Base-by-base conservation (phyloP, 2,888 invertebrate genomes). In the Lasiommata megera region DNA sequence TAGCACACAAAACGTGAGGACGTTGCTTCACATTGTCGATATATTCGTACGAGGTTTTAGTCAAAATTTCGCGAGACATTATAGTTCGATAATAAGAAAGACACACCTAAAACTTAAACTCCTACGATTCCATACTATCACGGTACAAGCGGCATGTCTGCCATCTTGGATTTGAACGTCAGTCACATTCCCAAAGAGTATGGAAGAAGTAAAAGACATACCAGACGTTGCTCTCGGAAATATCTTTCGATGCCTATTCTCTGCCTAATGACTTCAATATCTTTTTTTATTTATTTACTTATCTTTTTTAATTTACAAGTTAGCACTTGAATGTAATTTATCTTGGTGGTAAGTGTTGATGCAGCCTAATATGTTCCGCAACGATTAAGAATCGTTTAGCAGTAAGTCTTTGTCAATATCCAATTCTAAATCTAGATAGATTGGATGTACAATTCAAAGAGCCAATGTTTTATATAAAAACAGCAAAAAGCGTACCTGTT, bases 101-200 rank as follows among this genome's bases (percentile, higher is more conserved):
- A 94, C 94, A 94, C 94, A 94, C 94, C 94, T 94, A 94, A 92
- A 93, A 93, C 92, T 92, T 92, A 86, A 91, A 93, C 92, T 93
- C 92, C 92, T 92, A 92, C 93, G 92, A 92, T 92, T 92, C 92
- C 92, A 88, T 92, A 92, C 93, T 93, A 93, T 93, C 93, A 93
- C 92, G 92, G 92, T 87, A 90, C 91, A 89, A 92, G 92, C 91
- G 92, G 92, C 92, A 92, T 92, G 92, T 92, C 94, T 93, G 94
- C 94, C 94, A 94, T 95, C 93, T 94, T 94, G 94, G 90, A 92
- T 89, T 83, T 87, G 92, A 92, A 94, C 93, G 94, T 94, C 94
- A 94, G 82, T 85, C 82, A 57, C 44, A 62, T 79, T 73, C 70
- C 68, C 83, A 86, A 72, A 86, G 84, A 84, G 31, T 68, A 65